Conservation (phyloP, 2,797 vertebrate species). For the Hemitrygon akajei region DNA sequence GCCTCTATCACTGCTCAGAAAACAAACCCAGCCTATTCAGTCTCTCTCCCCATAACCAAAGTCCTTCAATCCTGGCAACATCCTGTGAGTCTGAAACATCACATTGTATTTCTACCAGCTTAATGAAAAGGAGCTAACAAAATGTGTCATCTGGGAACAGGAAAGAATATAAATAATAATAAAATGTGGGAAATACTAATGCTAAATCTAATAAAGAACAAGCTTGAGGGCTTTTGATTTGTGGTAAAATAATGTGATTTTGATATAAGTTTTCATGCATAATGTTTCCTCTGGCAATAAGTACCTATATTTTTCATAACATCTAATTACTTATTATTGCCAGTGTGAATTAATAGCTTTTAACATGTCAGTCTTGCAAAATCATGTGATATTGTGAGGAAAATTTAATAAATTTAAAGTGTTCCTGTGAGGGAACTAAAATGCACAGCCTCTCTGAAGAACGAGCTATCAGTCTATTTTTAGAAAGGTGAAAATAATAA, state of each 20-base stretch:
- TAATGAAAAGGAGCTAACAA: background rate
- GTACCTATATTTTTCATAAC: background rate
- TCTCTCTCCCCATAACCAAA: no score
- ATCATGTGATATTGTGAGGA: background rate
- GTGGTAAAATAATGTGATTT: conserved; percentile 1
- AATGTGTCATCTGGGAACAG: conserved; percentile 2
- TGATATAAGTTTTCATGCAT: conserved; percentile 24
- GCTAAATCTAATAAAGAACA: background rate
- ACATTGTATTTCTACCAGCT: background rate
- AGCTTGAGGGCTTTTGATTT: background rate
- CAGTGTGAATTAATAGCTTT: background rate
- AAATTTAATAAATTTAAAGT: background rate
- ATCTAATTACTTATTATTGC: conserved; percentile 7
- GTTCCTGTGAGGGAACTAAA: background rate
- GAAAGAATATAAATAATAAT: conserved; percentile 6
- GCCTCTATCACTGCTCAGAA: no score
- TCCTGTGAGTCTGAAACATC: no score
- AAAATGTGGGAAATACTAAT: background rate
- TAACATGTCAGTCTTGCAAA: conserved; percentile 10
- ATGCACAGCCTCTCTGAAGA: conserved; percentile 7
- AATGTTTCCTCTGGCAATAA: background rate
- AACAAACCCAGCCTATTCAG: no score
- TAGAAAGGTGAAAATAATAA: background rate
- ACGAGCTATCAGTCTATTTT: background rate
- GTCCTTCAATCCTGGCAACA: no score